Percentiles rank a stretch among this genome's conserved stretches.
These are phyloP conservation scores for Tricholauxania praeusta DNA, from an alignment of 2,888 invertebrate species.

Conservation along the genomic window DNA sequence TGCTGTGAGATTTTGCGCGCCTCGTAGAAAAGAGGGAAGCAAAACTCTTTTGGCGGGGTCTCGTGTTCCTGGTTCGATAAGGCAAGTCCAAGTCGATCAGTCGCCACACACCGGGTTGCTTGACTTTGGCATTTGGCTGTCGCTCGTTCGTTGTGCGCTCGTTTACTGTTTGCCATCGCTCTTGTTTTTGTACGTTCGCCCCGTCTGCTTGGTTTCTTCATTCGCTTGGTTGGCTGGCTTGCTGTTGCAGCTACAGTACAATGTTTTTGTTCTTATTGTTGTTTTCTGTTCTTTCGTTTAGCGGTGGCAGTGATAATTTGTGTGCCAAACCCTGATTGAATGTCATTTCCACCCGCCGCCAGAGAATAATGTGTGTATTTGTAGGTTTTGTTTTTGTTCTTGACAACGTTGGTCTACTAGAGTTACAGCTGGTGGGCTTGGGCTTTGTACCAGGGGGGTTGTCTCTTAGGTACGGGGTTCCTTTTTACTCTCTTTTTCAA, in stretches of 20 bases:
- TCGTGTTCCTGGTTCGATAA: slow-evolving; percentile 59
- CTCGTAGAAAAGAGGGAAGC: slow-evolving; percentile 69
- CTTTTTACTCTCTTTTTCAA: background rate
- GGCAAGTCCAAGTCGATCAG: slow-evolving; percentile 45
- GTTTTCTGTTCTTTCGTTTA: slow-evolving; percentile 26
- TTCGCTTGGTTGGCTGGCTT: slow-evolving; percentile 28
- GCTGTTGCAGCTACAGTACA: background rate
- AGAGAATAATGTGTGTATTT: background rate
- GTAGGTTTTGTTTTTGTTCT: background rate
- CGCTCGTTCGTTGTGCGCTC: too few species aligned
- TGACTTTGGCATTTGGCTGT: too few species aligned
- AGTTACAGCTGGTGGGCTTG: background rate
- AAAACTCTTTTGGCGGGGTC: slow-evolving; percentile 69
- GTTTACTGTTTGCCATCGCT: background rate
- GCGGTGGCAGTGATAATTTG: slow-evolving; percentile 3
- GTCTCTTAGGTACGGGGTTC: background rate
- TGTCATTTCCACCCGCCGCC: slow-evolving; percentile 41
- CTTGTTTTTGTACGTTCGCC: background rate
- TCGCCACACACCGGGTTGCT: slow-evolving; percentile 27
- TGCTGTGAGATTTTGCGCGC: slow-evolving; percentile 57
- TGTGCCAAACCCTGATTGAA: slow-evolving; percentile 43
- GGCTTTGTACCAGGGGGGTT: background rate
- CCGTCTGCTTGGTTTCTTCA: slow-evolving; percentile 21
- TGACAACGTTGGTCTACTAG: background rate
- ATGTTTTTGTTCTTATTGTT: slow-evolving; percentile 11